Percentiles rank a stretch among this genome's conserved stretches.
Conservation (phyloP, 2,888 invertebrate species). For the Amblyteles armatorius region DNA sequence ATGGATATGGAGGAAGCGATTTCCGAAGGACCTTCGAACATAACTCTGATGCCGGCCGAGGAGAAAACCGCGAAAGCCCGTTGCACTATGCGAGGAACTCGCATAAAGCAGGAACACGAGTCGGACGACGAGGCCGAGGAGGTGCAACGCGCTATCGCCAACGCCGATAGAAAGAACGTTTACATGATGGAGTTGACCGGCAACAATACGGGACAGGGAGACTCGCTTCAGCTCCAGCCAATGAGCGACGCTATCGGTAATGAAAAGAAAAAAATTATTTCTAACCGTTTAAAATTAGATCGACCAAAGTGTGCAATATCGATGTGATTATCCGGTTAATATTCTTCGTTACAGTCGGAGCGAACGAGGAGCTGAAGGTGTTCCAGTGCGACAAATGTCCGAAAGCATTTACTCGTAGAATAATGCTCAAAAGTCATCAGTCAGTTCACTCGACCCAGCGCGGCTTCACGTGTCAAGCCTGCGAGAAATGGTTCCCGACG, state of each 20-base stretch:
- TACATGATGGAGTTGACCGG: conserved; percentile 82
- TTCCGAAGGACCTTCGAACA: conserved; percentile 85
- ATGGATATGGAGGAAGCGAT: conserved; percentile 81
- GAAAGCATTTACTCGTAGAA: conserved; percentile 87
- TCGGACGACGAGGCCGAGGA: conserved; percentile 82
- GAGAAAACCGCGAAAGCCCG: conserved; percentile 82
- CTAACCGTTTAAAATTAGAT: neutral
- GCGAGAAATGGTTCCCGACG: conserved; percentile 89
- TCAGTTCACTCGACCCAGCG: conserved; percentile 87
- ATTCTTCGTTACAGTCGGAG: conserved; percentile 72
- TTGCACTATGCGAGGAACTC: conserved; percentile 82
- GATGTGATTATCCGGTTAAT: conserved; percentile 32
- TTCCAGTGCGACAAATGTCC: conserved; percentile 88
- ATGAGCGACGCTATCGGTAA: conserved; percentile 76
- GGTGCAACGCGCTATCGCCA: conserved; percentile 79
- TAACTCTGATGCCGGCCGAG: conserved; percentile 84
- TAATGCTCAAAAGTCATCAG: conserved; percentile 87
- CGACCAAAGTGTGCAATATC: neutral
- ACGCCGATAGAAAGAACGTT: conserved; percentile 80
- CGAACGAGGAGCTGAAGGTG: conserved; percentile 85
- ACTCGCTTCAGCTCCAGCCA: conserved; percentile 77
- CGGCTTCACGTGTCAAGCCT: conserved; percentile 87
- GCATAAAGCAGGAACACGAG: conserved; percentile 84
- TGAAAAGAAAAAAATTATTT: neutral
- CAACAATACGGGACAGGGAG: conserved; percentile 74